Conservation (phyloP, 2,888 invertebrate genomes). For the Periphyllus acericola region DNA sequence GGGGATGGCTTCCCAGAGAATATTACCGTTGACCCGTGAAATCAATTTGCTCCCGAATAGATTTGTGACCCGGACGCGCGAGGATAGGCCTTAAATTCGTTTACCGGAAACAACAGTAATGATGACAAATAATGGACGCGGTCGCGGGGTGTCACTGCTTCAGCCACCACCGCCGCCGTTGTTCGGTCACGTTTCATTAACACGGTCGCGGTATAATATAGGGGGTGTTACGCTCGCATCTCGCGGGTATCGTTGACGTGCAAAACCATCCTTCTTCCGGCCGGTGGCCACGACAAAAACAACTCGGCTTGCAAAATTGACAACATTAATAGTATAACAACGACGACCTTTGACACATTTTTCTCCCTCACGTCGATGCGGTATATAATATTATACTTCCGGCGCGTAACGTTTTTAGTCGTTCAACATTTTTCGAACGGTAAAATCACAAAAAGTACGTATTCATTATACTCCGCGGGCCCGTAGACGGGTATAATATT, state of each 20-base stretch:
- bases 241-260: slow-evolving; percentile 43
- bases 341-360: background rate
- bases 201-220: slow-evolving; percentile 8
- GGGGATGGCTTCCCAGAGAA: background rate
- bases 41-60: slow-evolving; percentile 28
- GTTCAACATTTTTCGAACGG: background rate
- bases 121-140: slow-evolving; percentile 44
- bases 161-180: background rate
- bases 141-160: background rate
- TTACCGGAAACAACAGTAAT: slow-evolving; percentile 44
- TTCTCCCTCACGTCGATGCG: background rate
- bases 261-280: slow-evolving; percentile 41
- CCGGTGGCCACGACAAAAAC: background rate
- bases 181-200: slow-evolving; percentile 54
- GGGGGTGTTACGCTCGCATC: background rate
- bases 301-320: slow-evolving; percentile 9
- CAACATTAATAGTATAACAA: background rate
- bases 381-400: background rate
- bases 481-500: too few species aligned
- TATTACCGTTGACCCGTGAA: slow-evolving; percentile 11
- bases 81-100: slow-evolving; percentile 11
- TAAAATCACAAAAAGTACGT: background rate
- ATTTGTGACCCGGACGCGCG: background rate
- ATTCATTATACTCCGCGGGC: background rate
- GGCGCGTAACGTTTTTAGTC: background rate